Evolutionary conservation across 2,113 vertebrate species (phyloP), one percentile per base, ranked within the genome.

Genomic region (Capreolus pygargus): DNA sequence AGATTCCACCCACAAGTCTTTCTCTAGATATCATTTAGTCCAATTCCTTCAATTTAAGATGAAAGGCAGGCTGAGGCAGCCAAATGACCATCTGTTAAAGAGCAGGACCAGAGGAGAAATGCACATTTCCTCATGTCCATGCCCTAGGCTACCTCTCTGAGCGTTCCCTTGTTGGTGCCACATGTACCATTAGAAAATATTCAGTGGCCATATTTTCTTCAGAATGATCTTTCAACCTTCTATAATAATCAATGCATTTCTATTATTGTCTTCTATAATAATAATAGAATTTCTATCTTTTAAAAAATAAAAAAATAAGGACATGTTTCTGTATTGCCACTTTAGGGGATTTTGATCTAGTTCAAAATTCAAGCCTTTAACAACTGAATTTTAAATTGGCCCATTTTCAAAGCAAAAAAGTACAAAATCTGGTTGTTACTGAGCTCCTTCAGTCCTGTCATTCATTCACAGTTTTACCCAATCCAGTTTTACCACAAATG

Each of bases 341-440:
- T 95, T 92, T 21, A 81, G 30, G 5, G 23, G 21, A 27, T 10
- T 14, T 95, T 64, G 85, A 14, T 54, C 27, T 87, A 61, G 43
- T 92, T 92, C 19, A 97, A 95, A 96, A 86, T 96, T 70, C 47
- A 97, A 90, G 57, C 57, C 39, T 96, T 84, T 81, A 94, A 84
- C 60, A 89, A 93, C 36, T 93, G 28, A 36, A 84, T 98, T 98
- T 98, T 94, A 85, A 79, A 45, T 82, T 61, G 70, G 83, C 36
- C 83, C 54, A 52, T 91, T 95, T 96, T 82, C 52, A 94, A 97
- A 85, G 47, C 43, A 57, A 87, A 83, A 97, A 57, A 55, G 25
- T 52, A 70, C 82, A n/a, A 64, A 36, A 15, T 54, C 47, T 25
- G 19, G 47, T 14, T 58, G 5, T 45, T 91, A 86, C 58, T 87